Evolutionary conservation across 2,888 invertebrate species (phyloP).

Genomic region (Drosophila seclusa): DNA sequence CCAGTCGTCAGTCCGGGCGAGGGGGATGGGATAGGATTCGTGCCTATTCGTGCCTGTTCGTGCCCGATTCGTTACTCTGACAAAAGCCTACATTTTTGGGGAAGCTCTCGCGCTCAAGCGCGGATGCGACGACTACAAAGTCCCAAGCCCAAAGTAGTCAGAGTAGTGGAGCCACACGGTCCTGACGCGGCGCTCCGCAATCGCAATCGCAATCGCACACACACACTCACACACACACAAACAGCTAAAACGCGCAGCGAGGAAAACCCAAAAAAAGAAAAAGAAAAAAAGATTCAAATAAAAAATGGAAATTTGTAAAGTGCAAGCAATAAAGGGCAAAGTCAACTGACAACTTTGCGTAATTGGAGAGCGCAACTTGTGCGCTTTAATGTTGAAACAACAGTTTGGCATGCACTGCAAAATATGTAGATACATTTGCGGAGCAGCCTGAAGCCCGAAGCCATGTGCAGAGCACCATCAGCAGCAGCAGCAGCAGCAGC

Average conservation of each 20-base stretch:
- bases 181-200: conserved; percentile 78
- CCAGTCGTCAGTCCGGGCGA: not conserved
- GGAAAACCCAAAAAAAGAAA: conserved; percentile 57
- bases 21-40: conserved; percentile 27
- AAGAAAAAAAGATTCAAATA: conserved; percentile 26
- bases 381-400: conserved; percentile 12
- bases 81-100: conserved; percentile 58
- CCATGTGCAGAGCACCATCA: conserved; percentile 52
- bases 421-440: conserved; percentile 46
- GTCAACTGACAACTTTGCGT: conserved; percentile 6
- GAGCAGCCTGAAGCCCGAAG: conserved; percentile 51
- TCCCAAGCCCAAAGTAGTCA: conserved; percentile 76
- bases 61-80: conserved; percentile 23
- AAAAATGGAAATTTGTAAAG: conserved; percentile 25
- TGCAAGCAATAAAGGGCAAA: conserved; percentile 16
- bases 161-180: conserved; percentile 83
- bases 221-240: conserved; percentile 34
- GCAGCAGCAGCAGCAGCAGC: conserved; percentile 15
- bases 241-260: conserved; percentile 49
- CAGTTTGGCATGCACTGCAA: conserved; percentile 31
- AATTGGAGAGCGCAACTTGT: not conserved
- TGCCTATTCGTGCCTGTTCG: conserved; percentile 12
- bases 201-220: not conserved
- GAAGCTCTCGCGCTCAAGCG: conserved; percentile 71
- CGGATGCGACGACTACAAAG: conserved; percentile 51